A percentile compares a stretch with the other conserved stretches of the same genome.
Conservation (phyloP, 2,888 invertebrate species). For the Hemicrepidius hirtus region DNA sequence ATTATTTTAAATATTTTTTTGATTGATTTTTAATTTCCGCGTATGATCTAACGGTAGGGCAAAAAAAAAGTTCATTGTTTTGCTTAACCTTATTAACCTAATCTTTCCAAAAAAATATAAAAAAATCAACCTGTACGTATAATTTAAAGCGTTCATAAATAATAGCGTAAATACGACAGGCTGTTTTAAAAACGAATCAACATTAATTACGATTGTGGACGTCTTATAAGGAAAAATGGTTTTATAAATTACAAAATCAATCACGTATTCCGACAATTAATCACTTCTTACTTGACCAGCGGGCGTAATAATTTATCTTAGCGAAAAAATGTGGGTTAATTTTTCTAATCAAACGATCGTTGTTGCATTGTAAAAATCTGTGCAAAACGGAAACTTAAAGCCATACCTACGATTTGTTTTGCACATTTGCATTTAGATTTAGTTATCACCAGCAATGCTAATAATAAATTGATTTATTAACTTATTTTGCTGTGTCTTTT, state of each 20-base stretch:
- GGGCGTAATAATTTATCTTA: slow-evolving; percentile 22
- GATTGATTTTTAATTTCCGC: not conserved
- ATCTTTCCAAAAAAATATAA: not conserved
- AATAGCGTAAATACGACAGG: slow-evolving; percentile 21
- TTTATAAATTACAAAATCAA: slow-evolving; percentile 33
- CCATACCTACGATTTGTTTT: not conserved
- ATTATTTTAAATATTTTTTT: not conserved
- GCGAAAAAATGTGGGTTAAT: slow-evolving; percentile 28
- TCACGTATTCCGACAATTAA: slow-evolving; percentile 30
- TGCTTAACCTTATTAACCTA: not conserved
- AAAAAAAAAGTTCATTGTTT: not conserved
- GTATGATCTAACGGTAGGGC: not conserved
- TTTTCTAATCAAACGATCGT: slow-evolving; percentile 23
- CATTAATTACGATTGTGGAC: slow-evolving; percentile 21
- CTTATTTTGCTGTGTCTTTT: no score
- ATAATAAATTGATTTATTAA: no score
- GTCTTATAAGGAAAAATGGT: slow-evolving; percentile 28
- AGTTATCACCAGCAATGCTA: not conserved
- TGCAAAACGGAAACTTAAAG: not conserved
- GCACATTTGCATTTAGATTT: not conserved
- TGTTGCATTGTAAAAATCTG: not conserved
- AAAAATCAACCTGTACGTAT: not conserved
- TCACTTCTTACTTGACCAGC: slow-evolving; percentile 24
- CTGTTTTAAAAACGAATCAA: slow-evolving; percentile 25
- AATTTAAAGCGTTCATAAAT: slow-evolving; percentile 23